These are phyloP conservation scores for Tyto alba DNA, from an alignment of 2,113 vertebrate species.

Conservation along the genomic window DNA sequence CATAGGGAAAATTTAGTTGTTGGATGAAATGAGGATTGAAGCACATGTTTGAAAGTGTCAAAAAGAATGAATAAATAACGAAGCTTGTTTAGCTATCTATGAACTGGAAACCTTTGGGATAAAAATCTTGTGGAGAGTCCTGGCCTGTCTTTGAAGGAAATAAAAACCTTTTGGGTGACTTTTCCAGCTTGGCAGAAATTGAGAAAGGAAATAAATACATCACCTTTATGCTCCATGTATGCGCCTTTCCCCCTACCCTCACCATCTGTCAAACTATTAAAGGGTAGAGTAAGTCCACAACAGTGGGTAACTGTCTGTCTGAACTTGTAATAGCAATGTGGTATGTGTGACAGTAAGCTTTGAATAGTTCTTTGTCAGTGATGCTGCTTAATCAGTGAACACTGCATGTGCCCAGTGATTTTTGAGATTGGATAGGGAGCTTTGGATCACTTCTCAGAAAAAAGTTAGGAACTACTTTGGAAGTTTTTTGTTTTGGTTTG, in stretches of 20 bases:
- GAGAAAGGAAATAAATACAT: background rate
- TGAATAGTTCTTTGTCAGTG: background rate
- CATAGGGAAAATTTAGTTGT: background rate
- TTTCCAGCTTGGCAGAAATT: background rate
- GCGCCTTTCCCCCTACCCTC: no score
- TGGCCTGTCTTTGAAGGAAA: background rate
- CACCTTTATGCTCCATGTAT: background rate
- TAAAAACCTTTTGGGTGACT: background rate
- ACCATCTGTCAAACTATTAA: background rate
- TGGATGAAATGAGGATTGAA: background rate
- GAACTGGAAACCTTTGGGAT: background rate
- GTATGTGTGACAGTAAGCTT: background rate
- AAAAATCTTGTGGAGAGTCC: background rate
- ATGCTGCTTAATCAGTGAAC: background rate
- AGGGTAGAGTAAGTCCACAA: background rate
- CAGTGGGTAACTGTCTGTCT: background rate
- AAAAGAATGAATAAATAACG: background rate
- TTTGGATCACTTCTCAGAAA: background rate
- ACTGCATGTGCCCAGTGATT: fast-evolving
- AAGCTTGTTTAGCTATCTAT: background rate
- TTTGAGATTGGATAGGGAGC: background rate
- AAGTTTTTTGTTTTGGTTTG: no score
- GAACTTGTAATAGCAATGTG: background rate
- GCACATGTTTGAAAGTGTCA: background rate
- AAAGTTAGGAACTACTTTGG: background rate